Evolutionary conservation across 2,797 vertebrate genomes (phyloP).

Genomic region (Lerista edwardsae): DNA sequence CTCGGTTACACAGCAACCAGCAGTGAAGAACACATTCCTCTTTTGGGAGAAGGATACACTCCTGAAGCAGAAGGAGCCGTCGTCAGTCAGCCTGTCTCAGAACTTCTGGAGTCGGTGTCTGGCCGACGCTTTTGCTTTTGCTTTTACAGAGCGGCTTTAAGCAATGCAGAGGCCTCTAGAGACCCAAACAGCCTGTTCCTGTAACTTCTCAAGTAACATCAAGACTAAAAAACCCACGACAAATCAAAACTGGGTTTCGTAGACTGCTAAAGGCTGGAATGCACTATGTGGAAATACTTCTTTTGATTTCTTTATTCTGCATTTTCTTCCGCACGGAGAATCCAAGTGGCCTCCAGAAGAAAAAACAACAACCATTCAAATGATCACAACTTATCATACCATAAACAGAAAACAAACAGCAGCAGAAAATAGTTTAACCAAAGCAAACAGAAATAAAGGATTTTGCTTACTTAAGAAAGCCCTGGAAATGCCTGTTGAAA

Average conservation of each 20-base stretch:
- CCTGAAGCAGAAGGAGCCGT: slow-evolving; percentile 49
- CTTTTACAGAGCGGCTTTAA: slow-evolving; percentile 50
- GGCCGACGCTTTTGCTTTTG: slow-evolving; percentile 38
- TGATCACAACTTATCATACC: too few relatives aligned
- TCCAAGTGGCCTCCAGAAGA: too few relatives aligned
- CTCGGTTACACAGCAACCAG: slow-evolving; percentile 50
- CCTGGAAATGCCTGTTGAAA: too few relatives aligned
- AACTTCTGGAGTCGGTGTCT: slow-evolving; percentile 32
- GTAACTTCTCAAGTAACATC: slow-evolving; percentile 46
- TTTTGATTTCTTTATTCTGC: neutral
- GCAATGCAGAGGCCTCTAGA: slow-evolving; percentile 51
- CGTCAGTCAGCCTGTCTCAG: slow-evolving; percentile 40
- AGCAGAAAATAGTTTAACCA: too few relatives aligned
- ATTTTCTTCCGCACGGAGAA: too few relatives aligned
- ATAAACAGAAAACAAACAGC: too few relatives aligned
- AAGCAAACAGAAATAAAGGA: too few relatives aligned
- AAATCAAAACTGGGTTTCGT: slow-evolving; percentile 56
- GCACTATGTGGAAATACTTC: neutral
- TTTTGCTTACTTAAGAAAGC: too few relatives aligned
- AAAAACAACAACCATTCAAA: too few relatives aligned
- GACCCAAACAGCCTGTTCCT: slow-evolving; percentile 38
- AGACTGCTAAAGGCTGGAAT: slow-evolving; percentile 40
- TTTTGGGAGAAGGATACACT: slow-evolving; percentile 4
- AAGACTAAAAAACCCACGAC: slow-evolving; percentile 52
- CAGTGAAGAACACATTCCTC: slow-evolving; percentile 37